phyloP scores from a whole-genome alignment of 1,140 invertebrate species.

The Brachionus rubens region DNA sequence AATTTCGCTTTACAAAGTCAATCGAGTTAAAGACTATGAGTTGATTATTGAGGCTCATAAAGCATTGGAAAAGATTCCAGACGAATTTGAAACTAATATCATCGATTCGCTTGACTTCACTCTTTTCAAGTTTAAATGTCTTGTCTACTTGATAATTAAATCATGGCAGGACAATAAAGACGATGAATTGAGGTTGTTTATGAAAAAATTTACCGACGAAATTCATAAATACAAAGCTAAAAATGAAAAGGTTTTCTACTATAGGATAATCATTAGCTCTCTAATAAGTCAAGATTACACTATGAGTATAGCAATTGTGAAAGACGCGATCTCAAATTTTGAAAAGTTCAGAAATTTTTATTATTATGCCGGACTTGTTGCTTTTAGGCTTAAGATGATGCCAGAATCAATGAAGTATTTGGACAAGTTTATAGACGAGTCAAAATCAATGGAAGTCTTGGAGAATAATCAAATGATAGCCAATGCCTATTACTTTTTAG shows the following conservation, averaged over 20 bases:
- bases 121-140: not conserved
- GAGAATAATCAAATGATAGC: conserved; percentile 17
- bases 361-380: not conserved
- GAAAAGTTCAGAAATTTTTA: not conserved
- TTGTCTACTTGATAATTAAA: not conserved
- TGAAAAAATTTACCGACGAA: conserved; percentile 4
- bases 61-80: not conserved
- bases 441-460: not conserved
- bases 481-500: conserved; percentile 2
- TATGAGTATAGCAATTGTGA: not conserved
- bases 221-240: not conserved
- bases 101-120: not conserved
- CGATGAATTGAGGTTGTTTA: not conserved
- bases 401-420: not conserved
- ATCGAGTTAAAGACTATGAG: not conserved
- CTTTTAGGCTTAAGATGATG: not conserved
- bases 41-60: not conserved
- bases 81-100: not conserved
- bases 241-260: not conserved
- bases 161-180: not conserved
- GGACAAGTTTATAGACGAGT: not conserved
- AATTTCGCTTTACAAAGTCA: not conserved
- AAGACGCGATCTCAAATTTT: not conserved
- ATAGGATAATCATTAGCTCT: not conserved
- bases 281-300: not conserved